These are phyloP conservation scores for Phoenicopterus ruber DNA, from an alignment of 2,113 vertebrate genomes.

Conservation along the genomic window DNA sequence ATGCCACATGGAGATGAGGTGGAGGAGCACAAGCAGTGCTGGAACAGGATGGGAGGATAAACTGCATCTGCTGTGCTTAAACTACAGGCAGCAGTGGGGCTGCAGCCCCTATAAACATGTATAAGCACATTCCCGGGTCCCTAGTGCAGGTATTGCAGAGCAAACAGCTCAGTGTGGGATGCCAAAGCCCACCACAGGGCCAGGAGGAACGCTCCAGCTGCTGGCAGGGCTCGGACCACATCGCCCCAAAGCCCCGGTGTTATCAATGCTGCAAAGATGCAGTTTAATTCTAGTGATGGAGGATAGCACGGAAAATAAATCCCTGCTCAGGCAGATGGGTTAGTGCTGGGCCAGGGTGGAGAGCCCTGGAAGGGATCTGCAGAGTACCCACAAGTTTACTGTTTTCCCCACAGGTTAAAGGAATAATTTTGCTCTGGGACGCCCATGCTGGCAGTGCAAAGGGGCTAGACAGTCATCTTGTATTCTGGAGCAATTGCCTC, in stretches of 20 bases:
- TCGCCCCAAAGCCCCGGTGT: accelerated
- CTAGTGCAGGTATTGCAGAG: accelerated
- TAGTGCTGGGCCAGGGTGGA: background rate
- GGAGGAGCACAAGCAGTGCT: background rate
- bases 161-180: background rate
- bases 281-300: background rate
- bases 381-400: background rate
- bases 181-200: background rate
- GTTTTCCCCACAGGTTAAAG: background rate
- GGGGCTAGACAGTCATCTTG: background rate
- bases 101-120: background rate
- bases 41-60: background rate
- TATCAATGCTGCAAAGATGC: background rate
- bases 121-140: background rate
- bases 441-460: background rate
- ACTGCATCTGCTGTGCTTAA: accelerated
- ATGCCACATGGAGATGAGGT: background rate
- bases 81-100: background rate
- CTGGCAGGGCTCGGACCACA: background rate
- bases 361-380: background rate
- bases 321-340: background rate
- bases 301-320: background rate
- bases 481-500: background rate
- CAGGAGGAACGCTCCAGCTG: background rate
- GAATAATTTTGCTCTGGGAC: background rate